Conservation (phyloP, 2,797 vertebrate genomes). For the Eupleurogrammus muticus region DNA sequence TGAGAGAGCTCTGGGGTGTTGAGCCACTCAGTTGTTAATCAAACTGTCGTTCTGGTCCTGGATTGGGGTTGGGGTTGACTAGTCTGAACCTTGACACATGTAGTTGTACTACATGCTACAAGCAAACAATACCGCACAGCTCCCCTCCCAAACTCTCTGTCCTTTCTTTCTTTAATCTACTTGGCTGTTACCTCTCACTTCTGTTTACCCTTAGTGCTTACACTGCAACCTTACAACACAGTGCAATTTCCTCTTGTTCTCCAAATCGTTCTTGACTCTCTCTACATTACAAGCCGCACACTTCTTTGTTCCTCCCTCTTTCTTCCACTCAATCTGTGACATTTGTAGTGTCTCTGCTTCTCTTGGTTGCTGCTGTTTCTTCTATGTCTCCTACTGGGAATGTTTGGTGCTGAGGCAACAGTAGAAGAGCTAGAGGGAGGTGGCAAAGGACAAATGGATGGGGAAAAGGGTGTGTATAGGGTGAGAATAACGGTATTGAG, state of each 20-base stretch:
- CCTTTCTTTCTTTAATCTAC: constrained; percentile 19
- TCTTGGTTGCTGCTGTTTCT: constrained; percentile 42
- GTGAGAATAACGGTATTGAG: constrained; percentile 42
- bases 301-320: constrained; percentile 31
- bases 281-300: constrained; percentile 37
- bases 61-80: constrained; percentile 14
- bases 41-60: constrained; percentile 61
- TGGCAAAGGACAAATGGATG: constrained; percentile 18
- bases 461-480: constrained; percentile 1
- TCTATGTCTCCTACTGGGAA: constrained; percentile 51
- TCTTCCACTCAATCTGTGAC: constrained; percentile 40
- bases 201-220: constrained; percentile 22
- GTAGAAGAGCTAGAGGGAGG: constrained; percentile 5
- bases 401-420: constrained; percentile 42
- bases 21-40: constrained; percentile 58
- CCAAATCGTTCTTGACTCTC: constrained; percentile 20
- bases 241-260: constrained; percentile 8
- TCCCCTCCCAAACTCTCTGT: constrained; percentile 6
- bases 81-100: constrained; percentile 35
- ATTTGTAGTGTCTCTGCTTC: constrained; percentile 44
- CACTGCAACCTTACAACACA: constrained; percentile 17
- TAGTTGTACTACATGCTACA: constrained; percentile 24
- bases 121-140: background rate
- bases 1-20: constrained; percentile 34
- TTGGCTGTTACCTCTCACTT: constrained; percentile 6